A percentile compares a stretch with the other conserved stretches of the same genome.
phyloP scores from a whole-genome alignment of 2,888 invertebrate genomes.

The Scaptomyza reducta region DNA sequence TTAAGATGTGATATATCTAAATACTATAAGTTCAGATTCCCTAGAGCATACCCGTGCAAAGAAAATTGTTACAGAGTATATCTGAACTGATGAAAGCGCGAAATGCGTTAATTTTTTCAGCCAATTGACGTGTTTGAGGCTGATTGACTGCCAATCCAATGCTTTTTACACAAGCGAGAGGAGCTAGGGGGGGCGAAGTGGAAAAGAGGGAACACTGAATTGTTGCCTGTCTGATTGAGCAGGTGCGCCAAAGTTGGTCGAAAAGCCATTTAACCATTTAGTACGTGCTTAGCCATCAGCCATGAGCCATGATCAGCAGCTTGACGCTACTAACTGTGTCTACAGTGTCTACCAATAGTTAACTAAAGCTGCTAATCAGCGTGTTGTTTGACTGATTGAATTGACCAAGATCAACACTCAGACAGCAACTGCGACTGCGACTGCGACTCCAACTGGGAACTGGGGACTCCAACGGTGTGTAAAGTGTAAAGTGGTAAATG shows the following conservation, averaged over 20 bases:
- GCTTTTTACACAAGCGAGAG: conserved; percentile 1
- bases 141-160: conserved; percentile 37
- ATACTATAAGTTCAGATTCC: too few relatives aligned
- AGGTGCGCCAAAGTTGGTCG: conserved; percentile 65
- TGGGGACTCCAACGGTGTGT: not conserved
- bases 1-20: too few relatives aligned
- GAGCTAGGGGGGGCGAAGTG: not conserved
- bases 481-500: conserved; percentile 34
- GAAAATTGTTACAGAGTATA: conserved; percentile 5
- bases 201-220: conserved; percentile 1
- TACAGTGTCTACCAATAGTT: not conserved
- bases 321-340: conserved; percentile 18
- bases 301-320: conserved; percentile 12
- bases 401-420: conserved; percentile 56
- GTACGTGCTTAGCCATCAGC: conserved; percentile 58
- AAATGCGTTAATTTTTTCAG: conserved; percentile 76
- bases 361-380: conserved; percentile 71
- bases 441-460: not conserved
- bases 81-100: conserved; percentile 62
- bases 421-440: not conserved
- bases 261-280: conserved; percentile 53
- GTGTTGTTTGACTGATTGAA: conserved; percentile 75
- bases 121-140: conserved; percentile 55
- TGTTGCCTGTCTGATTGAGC: conserved; percentile 59
- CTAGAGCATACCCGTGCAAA: not conserved